These are phyloP conservation scores for Varroa destructor DNA, from an alignment of 1,140 invertebrate species.

Conservation along the genomic window DNA sequence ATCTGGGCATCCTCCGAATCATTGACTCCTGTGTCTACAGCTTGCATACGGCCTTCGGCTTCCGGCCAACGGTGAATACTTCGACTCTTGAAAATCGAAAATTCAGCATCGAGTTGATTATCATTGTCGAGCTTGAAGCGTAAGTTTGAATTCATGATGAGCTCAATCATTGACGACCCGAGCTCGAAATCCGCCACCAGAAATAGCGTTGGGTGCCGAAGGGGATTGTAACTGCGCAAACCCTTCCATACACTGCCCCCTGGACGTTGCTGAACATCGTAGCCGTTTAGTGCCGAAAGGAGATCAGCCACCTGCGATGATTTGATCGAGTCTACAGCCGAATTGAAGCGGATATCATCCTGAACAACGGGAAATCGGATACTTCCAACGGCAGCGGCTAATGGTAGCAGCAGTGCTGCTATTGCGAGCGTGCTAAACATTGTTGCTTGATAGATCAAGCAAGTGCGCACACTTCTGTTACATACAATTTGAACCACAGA, in stretches of 20 bases:
- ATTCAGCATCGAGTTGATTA: constrained; percentile 1
- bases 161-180: neutral
- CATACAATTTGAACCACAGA: no score
- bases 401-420: constrained; percentile 1
- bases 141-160: constrained; percentile 22
- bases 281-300: constrained; percentile 6
- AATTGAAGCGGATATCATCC: constrained; percentile 21
- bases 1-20: neutral
- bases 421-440: no score
- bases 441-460: no score
- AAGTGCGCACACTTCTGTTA: no score
- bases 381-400: neutral
- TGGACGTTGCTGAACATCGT: neutral
- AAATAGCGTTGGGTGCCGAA: constrained; percentile 7
- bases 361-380: constrained; percentile 19
- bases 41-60: neutral
- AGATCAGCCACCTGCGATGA: constrained; percentile 17
- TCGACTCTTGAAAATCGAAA: neutral
- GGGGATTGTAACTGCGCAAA: constrained; percentile 6
- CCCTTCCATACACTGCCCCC: neutral
- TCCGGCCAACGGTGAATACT: constrained; percentile 1
- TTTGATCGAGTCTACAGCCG: constrained; percentile 5
- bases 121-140: constrained; percentile 22
- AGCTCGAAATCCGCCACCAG: constrained; percentile 21
- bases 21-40: neutral